These are phyloP conservation scores for Ophioderma brevispina DNA, from an alignment of 35 echinoderm and acorn worm genomes.

Conservation along the genomic window DNA sequence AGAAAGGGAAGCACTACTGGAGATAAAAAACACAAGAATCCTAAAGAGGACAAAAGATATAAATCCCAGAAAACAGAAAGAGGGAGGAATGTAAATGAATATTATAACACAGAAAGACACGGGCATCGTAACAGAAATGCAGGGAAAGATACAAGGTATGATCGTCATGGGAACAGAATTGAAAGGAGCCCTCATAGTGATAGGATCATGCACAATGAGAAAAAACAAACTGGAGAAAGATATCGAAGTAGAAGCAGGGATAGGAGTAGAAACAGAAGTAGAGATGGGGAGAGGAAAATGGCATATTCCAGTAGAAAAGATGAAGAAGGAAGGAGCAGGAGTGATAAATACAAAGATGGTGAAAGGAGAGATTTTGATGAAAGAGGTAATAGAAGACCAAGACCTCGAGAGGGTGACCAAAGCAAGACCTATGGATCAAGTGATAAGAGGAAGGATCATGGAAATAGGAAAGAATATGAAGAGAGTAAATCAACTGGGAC, in stretches of 20 bases:
- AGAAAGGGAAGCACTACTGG: background rate
- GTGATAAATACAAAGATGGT: background rate
- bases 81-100: too few species aligned
- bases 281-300: background rate
- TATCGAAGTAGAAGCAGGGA: background rate
- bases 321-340: background rate
- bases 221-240: background rate
- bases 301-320: background rate
- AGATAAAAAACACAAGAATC: background rate
- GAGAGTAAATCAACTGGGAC: too few species aligned
- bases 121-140: too few species aligned
- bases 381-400: background rate
- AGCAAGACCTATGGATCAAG: too few species aligned
- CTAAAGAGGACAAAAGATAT: background rate
- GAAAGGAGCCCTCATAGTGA: background rate
- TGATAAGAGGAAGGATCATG: too few species aligned
- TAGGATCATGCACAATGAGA: background rate
- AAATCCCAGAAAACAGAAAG: too few species aligned
- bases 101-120: too few species aligned
- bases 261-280: background rate
- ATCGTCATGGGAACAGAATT: background rate
- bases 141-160: background rate
- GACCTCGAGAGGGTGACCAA: too few species aligned
- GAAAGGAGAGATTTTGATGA: background rate
- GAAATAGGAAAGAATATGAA: too few species aligned